phyloP scores from a whole-genome alignment of 2,888 invertebrate genomes.

The Drosophila dives region DNA sequence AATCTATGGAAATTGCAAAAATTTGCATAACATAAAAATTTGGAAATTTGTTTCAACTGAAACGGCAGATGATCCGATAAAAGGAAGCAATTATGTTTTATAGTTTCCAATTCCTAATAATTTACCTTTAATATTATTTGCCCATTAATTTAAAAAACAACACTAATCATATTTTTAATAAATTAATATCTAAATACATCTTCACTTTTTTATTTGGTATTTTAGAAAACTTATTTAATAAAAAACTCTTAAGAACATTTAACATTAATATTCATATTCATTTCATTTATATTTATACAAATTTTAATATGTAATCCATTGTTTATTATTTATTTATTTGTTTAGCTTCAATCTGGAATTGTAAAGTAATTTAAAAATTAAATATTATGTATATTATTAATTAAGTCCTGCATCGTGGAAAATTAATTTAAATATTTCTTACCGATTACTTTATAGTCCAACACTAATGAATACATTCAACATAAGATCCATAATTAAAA shows the following conservation, averaged over 20 bases:
- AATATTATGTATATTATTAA: neutral
- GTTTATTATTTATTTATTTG: too few relatives aligned
- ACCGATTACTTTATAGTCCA: neutral
- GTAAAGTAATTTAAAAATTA: neutral
- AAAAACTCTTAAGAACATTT: neutral
- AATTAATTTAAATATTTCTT: neutral
- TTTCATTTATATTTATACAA: neutral
- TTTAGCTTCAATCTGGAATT: neutral
- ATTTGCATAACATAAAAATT: constrained; percentile 41
- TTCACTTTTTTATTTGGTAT: neutral
- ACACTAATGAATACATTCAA: neutral
- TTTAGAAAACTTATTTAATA: neutral
- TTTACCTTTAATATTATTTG: neutral
- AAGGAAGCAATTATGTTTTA: neutral
- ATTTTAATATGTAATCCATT: too few relatives aligned
- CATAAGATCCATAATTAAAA: neutral
- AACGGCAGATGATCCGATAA: neutral
- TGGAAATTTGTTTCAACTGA: neutral
- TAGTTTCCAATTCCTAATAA: neutral
- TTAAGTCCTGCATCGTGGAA: neutral
- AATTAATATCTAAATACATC: neutral
- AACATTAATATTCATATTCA: neutral
- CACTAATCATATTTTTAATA: neutral
- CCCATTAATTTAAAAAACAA: neutral
- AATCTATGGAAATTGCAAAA: constrained; percentile 23